Percentiles rank a stretch among this genome's conserved stretches.
phyloP scores from a whole-genome alignment of 2,113 vertebrate genomes.

The Cepphus grylle region DNA sequence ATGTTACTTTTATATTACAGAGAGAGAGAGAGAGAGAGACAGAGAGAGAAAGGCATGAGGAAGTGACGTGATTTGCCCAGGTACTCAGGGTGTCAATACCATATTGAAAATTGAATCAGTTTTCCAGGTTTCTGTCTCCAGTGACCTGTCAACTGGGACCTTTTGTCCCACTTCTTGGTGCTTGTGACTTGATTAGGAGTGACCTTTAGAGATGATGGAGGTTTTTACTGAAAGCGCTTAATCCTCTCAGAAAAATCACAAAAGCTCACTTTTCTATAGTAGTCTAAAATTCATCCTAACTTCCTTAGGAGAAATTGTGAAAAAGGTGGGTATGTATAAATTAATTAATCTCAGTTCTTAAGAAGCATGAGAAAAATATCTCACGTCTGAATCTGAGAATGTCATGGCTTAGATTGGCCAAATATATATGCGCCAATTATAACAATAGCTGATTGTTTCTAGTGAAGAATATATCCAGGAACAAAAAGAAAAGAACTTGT shows the following conservation, averaged over 20 bases:
- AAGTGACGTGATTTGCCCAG: neutral
- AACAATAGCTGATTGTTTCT: neutral
- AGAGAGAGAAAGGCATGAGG: neutral
- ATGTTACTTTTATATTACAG: neutral
- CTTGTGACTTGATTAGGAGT: neutral
- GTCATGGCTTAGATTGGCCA: neutral
- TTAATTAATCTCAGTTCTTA: neutral
- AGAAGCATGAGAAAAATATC: neutral
- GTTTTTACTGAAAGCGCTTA: neutral
- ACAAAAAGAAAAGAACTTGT: neutral
- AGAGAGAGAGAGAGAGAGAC: neutral
- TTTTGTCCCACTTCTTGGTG: neutral
- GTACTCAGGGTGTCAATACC: neutral
- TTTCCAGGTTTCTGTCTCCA: neutral
- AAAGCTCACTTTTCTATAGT: neutral
- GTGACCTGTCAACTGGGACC: neutral
- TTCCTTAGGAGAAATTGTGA: neutral
- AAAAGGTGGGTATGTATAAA: neutral
- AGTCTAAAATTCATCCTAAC: neutral
- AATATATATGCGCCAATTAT: neutral
- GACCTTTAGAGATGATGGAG: neutral
- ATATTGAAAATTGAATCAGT: constrained; percentile 11
- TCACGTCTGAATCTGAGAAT: neutral
- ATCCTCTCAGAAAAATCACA: neutral
- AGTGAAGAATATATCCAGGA: neutral